Percentiles rank a stretch among this genome's conserved stretches.
phyloP scores from a whole-genome alignment of 2,113 vertebrate species.

The Hippopotamus amphibius region DNA sequence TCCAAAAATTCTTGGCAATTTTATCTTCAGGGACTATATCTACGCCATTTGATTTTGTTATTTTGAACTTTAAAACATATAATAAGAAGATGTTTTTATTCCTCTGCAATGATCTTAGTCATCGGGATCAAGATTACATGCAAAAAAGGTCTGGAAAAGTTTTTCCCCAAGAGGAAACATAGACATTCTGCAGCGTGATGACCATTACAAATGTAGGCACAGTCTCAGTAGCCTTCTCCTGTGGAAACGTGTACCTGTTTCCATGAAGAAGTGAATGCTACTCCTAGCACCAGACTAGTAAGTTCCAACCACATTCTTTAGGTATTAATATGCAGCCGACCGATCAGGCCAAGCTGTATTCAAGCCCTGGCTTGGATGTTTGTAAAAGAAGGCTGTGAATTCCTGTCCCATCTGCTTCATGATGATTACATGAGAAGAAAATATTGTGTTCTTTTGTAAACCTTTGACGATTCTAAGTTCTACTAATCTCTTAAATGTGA shows the following conservation, averaged over 20 bases:
- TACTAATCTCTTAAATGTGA: not conserved
- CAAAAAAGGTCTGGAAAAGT: not conserved
- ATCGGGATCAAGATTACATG: not conserved
- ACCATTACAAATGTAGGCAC: not conserved
- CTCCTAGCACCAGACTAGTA: not conserved
- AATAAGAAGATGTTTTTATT: conserved; percentile 4
- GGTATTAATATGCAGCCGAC: not conserved
- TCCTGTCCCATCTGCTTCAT: not conserved
- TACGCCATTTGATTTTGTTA: not conserved
- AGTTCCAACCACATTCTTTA: not conserved
- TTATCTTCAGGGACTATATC: not conserved
- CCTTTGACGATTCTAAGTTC: not conserved
- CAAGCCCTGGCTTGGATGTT: not conserved
- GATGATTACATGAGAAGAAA: not conserved
- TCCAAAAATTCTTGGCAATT: not conserved
- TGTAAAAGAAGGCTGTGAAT: not conserved
- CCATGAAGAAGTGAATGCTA: not conserved
- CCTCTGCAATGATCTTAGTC: not conserved
- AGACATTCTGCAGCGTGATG: not conserved
- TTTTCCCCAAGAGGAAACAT: not conserved
- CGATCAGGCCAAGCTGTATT: not conserved
- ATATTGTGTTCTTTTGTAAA: not conserved
- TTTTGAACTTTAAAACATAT: conserved; percentile 35
- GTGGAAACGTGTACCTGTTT: not conserved
- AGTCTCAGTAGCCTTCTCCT: not conserved